These are phyloP conservation scores for Epicauta chinensis DNA, from an alignment of 1,140 invertebrate species.

Conservation along the genomic window DNA sequence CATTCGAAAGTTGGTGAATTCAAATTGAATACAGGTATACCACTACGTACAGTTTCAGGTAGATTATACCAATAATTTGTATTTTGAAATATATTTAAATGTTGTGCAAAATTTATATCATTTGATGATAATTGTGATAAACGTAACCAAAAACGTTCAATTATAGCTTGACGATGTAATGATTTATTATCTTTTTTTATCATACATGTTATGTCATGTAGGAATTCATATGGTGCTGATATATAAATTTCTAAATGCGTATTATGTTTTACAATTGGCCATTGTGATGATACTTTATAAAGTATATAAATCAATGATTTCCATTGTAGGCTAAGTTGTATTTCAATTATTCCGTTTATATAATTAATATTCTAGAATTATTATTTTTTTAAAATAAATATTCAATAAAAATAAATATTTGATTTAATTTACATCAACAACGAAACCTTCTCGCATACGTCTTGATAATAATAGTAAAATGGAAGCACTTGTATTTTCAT, in stretches of 20 bases:
- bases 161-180: conserved; percentile 60
- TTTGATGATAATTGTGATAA: conserved; percentile 59
- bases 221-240: conserved; percentile 70
- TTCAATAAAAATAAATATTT: conserved; percentile 2
- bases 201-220: conserved; percentile 71
- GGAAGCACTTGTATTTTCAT: conserved; percentile 57
- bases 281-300: conserved; percentile 56
- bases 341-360: conserved; percentile 57
- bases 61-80: conserved; percentile 61
- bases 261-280: conserved; percentile 49
- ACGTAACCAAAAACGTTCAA: conserved; percentile 64
- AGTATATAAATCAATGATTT: conserved; percentile 68
- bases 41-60: conserved; percentile 66
- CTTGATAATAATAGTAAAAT: conserved; percentile 67
- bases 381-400: conserved; percentile 15
- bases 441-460: conserved; percentile 73
- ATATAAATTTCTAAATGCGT: conserved; percentile 54
- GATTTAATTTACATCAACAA: conserved; percentile 53
- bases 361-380: conserved; percentile 44
- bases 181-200: conserved; percentile 63
- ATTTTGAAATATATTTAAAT: conserved; percentile 65
- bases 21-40: conserved; percentile 67
- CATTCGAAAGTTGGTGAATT: conserved; percentile 47
- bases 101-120: conserved; percentile 59
- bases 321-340: conserved; percentile 67